Evolutionary conservation across 92 coral and sea anemone genomes (phyloP), one percentile per base, ranked within the genome.

Genomic region (Palythoa caribaeorum): DNA sequence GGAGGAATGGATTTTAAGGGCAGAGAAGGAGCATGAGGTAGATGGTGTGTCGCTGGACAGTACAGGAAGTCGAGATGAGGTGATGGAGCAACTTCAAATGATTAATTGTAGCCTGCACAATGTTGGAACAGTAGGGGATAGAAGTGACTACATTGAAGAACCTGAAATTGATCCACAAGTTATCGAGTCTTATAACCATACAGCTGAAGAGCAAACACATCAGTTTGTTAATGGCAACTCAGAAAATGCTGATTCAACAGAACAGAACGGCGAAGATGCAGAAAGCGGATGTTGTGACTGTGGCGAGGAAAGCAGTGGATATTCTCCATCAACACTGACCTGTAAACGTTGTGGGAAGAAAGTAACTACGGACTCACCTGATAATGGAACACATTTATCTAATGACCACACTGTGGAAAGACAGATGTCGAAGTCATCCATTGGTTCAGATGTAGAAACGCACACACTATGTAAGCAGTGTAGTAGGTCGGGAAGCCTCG

Each of bases 271-370:
- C 14, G 98, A 93, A 9, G 97, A 97, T 51, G 92, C 76, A 28
- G 98, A 97, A 74, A 95, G 96, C 72, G 98, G 98, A 2, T 95
- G 97, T 83, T 97, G 95, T 85, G 98, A 96, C 66, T 96, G 96
- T 74, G 95, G 94, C 3, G 97, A 92, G 53, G 96, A 95, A 21
- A 75, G 62, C 35, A 91, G 83, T 68, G 91, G 92, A 71, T 53
- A 86, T 14, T 80, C 81, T 9, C 69, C 92, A 7, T 75, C 88
- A 1, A 71, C 88, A 9, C 69, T 78, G 80, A 87, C 92, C 16
- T 95, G 98, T 87, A 92, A 91, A 73, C 68, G 89, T 1, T 93
- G 96, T 86, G 93, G 92, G 21, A 93, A 92, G 87, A 88, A 88
- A 54, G 86, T 93, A 70, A 70, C 60, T 66, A 79, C 81, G 44